Evolutionary conservation across 2,888 invertebrate genomes (phyloP).

Genomic region (Unio pictorum): DNA sequence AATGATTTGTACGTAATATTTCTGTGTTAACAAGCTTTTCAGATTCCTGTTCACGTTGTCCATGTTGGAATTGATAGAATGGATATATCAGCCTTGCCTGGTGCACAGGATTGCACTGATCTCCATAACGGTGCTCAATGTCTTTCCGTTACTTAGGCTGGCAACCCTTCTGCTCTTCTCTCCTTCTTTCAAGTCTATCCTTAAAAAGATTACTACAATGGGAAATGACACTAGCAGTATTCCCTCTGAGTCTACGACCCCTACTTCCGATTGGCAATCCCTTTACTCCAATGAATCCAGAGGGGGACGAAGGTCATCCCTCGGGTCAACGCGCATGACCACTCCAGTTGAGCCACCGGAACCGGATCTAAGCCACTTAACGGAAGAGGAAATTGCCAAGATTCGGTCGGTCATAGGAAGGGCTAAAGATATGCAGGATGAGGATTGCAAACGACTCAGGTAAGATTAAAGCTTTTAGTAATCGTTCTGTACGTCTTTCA

Average conservation of each 20-base stretch:
- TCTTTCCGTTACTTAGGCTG: no score
- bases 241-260: constrained; percentile 44
- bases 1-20: no score
- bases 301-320: constrained; percentile 55
- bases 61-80: no score
- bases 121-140: no score
- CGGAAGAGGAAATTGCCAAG: constrained; percentile 77
- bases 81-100: no score
- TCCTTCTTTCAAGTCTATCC: no score
- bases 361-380: constrained; percentile 76
- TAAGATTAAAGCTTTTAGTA: constrained; percentile 23
- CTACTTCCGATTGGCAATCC: constrained; percentile 59
- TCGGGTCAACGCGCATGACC: constrained; percentile 57
- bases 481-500: no score
- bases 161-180: no score
- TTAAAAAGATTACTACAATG: constrained; percentile 18
- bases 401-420: constrained; percentile 79
- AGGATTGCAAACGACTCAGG: constrained; percentile 65
- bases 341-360: constrained; percentile 72
- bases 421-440: constrained; percentile 73
- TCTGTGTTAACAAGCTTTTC: no score
- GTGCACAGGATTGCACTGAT: no score
- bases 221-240: constrained; percentile 50
- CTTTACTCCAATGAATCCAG: constrained; percentile 56
- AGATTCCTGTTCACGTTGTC: no score